phyloP scores from a whole-genome alignment of 2,888 invertebrate genomes.

The Drosophila mayaguana region DNA sequence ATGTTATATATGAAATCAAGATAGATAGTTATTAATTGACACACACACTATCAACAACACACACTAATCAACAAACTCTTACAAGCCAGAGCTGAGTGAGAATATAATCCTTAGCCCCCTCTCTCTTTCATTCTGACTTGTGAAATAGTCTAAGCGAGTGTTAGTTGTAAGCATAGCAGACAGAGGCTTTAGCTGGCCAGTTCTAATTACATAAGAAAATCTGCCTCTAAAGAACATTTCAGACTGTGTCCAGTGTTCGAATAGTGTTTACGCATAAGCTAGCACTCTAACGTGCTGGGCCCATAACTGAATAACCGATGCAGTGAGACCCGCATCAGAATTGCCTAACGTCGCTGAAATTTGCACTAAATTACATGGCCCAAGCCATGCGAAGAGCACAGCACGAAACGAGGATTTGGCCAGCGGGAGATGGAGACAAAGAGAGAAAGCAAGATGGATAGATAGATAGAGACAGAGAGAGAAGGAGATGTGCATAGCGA shows the following conservation, averaged over 20 bases:
- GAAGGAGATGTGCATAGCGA: not conserved
- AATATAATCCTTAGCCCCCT: not conserved
- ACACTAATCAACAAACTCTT: no score
- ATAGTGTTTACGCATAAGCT: slow-evolving; percentile 6
- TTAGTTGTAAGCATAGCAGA: not conserved
- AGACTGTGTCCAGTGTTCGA: not conserved
- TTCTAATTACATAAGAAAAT: not conserved
- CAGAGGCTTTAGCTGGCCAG: not conserved
- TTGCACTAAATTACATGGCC: slow-evolving; percentile 46
- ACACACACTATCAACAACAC: no score
- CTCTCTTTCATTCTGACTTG: not conserved
- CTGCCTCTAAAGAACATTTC: not conserved
- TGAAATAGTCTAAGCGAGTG: not conserved
- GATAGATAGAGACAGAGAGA: not conserved
- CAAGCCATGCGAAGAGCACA: slow-evolving; percentile 11
- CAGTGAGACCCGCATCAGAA: slow-evolving; percentile 23
- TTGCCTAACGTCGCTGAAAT: slow-evolving; percentile 37
- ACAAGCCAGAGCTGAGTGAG: no score
- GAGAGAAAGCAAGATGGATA: no score
- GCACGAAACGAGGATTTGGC: slow-evolving; percentile 11
- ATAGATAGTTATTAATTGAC: no score
- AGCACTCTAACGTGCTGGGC: not conserved
- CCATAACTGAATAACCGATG: slow-evolving; percentile 9
- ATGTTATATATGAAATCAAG: no score
- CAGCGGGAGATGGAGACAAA: slow-evolving; percentile 2